Evolutionary conservation across 2,888 invertebrate genomes (phyloP).

Genomic region (Pedicia rivosa): DNA sequence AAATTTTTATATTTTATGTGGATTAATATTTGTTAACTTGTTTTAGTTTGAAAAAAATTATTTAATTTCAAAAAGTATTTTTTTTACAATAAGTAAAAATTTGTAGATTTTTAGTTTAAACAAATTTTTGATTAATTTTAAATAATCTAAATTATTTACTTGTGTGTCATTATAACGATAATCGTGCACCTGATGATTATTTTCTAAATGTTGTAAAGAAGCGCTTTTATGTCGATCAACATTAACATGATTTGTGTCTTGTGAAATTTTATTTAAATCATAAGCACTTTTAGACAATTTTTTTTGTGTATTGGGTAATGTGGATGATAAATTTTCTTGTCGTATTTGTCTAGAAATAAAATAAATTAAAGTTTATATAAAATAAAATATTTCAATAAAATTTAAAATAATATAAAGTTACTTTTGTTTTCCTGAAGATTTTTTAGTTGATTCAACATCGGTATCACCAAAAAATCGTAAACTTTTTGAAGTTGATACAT

Average conservation of each 20-base stretch:
- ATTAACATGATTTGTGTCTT: constrained; percentile 14
- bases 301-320: constrained; percentile 18
- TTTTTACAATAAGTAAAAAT: not conserved
- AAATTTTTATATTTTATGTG: no score
- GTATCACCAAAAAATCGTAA: constrained; percentile 75
- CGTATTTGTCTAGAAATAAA: not conserved
- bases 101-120: not conserved
- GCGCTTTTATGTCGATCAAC: constrained; percentile 16
- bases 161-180: constrained; percentile 1
- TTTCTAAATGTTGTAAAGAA: constrained; percentile 26
- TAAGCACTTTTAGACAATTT: constrained; percentile 30
- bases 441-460: constrained; percentile 55
- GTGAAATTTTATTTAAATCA: constrained; percentile 22
- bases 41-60: not conserved
- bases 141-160: no score
- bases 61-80: not conserved
- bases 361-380: not conserved
- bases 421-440: constrained; percentile 21
- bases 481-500: constrained; percentile 38
- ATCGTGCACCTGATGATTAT: not conserved
- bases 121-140: no score
- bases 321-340: not conserved
- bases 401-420: constrained; percentile 10
- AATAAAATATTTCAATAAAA: not conserved
- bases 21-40: no score